A percentile compares a stretch with the other conserved stretches of the same genome.
Evolutionary conservation across 2,888 invertebrate species (phyloP).

Genomic region (Atherix ibis): DNA sequence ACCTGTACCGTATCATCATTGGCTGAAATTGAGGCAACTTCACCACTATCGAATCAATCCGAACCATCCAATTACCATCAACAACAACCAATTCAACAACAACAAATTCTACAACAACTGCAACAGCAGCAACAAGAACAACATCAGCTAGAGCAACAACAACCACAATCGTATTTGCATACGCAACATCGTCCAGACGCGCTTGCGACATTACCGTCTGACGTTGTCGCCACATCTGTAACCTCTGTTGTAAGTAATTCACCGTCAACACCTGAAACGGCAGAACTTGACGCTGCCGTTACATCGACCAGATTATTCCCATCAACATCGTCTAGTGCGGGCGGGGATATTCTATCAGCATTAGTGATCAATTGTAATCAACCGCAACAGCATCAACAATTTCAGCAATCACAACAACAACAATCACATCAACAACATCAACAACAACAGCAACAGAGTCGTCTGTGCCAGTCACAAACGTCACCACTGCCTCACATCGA

Average conservation of each 20-base stretch:
- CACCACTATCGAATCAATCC: constrained; percentile 21
- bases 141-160: no score
- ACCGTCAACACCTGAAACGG: constrained; percentile 8
- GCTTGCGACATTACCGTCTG: constrained; percentile 1
- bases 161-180: no score
- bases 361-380: constrained; percentile 11
- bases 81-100: no score
- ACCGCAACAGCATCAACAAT: constrained; percentile 14
- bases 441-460: constrained; percentile 16
- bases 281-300: constrained; percentile 3
- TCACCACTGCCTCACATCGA: constrained; percentile 68
- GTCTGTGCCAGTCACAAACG: constrained; percentile 42
- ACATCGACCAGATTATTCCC: no score
- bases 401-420: no score
- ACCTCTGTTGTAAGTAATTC: constrained; percentile 11
- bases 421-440: constrained; percentile 9
- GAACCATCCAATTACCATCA: constrained; percentile 11
- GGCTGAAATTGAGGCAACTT: constrained; percentile 16
- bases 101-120: no score
- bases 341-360: no score
- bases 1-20: constrained; percentile 11
- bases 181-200: constrained; percentile 3
- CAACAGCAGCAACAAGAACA: neutral
- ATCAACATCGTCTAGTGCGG: constrained; percentile 9
- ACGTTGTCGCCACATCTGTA: neutral